Base-by-base conservation (phyloP, 2,888 invertebrate species). In the Sphinx pinastri region DNA sequence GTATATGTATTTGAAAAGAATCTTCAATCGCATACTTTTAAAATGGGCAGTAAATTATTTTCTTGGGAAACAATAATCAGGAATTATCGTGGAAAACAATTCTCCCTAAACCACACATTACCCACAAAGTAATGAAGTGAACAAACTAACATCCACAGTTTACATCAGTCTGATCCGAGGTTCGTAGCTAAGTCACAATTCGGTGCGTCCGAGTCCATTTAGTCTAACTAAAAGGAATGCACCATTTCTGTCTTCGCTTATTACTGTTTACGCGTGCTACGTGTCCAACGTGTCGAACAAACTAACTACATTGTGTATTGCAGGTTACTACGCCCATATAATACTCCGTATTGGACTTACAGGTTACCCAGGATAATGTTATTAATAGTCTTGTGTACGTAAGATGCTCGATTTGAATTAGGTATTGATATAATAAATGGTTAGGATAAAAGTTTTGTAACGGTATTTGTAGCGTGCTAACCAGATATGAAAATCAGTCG, bases 171-270 rank as follows among this genome's bases (percentile, higher is more conserved):
- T 14, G 14, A 14, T 14, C 14, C 51, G 51, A 14, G 51, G 51
- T 51, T 11, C 14, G 13, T 12, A 11, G 10, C 7, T 75, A 81
- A 83, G 81, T 87, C 81, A 86, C 87, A 84, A 84, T 88, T 79
- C 79, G 75, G 74, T 74, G 75, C 71, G 81, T 80, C 81, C 70
- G 76, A 80, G 77, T 85, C 86, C 86, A 86, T 88, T 87, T 80
- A 77, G 70, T 67, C 81, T 91, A 91, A 91, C 85, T 84, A 85
- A 86, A 90, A 92, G 82, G 85, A 89, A 91, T 87, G 90, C 82
- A 84, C 88, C 82, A 83, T 87, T 87, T 86, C 84, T 84, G 89
- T 91, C 89, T 83, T 74, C 70, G 76, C 84, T 87, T 84, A 90
- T 88, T 85, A 86, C 83, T 83, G 80, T 91, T 91, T 91, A 92